Evolutionary conservation across 2,797 vertebrate genomes (phyloP).

Genomic region (Naso thynnoides): DNA sequence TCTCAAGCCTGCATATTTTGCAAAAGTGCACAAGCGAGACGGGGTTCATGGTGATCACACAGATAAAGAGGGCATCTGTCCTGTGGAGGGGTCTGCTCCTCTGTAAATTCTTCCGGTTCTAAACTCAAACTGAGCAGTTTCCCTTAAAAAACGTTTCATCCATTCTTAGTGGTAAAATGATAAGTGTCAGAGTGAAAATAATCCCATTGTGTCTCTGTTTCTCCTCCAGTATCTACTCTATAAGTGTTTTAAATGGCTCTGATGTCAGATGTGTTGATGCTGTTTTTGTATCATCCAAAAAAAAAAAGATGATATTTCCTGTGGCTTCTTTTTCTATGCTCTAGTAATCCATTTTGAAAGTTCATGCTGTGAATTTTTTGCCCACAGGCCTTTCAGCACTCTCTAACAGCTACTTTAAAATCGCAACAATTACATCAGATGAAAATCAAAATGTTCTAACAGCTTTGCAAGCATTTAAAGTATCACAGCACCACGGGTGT

Average conservation of each 20-base stretch:
- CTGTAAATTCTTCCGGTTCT: neutral
- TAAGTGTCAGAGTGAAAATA: neutral
- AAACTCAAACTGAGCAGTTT: neutral
- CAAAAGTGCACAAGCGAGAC: neutral
- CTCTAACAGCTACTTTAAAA: neutral
- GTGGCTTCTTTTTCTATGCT: constrained; percentile 2
- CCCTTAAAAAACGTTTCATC: too few species aligned
- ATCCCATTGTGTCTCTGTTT: neutral
- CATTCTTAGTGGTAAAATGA: neutral
- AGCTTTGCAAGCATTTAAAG: neutral
- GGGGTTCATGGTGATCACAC: neutral
- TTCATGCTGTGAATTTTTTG: neutral
- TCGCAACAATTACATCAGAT: neutral
- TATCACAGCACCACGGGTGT: neutral
- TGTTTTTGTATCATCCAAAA: neutral
- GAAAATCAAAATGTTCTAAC: neutral
- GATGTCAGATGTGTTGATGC: constrained; percentile 1
- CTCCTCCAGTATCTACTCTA: neutral
- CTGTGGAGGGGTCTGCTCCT: too few species aligned
- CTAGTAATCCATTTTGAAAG: constrained; percentile 15
- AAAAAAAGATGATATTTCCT: constrained; percentile 2
- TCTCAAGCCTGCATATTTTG: too few species aligned
- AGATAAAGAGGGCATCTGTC: neutral
- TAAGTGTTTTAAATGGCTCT: neutral
- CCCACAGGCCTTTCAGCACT: neutral